A percentile compares a stretch with the other conserved stretches of the same genome.
Evolutionary conservation across 2,113 vertebrate species (phyloP).

Genomic region (Myotis davidii): DNA sequence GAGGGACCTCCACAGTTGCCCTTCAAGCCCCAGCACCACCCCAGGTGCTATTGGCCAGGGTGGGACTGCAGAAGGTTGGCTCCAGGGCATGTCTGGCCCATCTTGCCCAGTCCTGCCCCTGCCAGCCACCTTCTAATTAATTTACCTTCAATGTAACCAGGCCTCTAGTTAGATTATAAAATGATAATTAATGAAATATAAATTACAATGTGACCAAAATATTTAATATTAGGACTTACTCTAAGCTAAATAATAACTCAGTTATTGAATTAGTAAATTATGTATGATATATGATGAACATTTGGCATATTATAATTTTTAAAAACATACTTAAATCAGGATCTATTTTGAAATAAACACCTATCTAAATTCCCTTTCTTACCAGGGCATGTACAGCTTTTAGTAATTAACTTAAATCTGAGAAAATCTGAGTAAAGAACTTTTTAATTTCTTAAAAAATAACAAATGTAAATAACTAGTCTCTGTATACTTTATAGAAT

Average conservation of each 20-base stretch:
- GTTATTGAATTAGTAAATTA: conserved; percentile 6
- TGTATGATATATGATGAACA: neutral
- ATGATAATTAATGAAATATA: conserved; percentile 39
- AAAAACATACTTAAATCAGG: neutral
- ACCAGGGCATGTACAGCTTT: neutral
- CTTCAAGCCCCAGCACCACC: too few relatives aligned
- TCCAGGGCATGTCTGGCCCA: too few relatives aligned
- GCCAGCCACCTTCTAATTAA: too few relatives aligned
- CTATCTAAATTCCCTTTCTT: neutral
- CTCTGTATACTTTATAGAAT: neutral
- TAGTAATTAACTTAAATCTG: conserved; percentile 25
- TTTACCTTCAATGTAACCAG: too few relatives aligned
- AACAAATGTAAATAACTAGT: neutral
- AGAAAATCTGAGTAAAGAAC: conserved; percentile 18
- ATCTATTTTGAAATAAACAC: conserved; percentile 3
- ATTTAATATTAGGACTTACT: conserved; percentile 26
- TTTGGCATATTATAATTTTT: neutral
- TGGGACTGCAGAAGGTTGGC: too few relatives aligned
- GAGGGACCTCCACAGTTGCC: too few relatives aligned
- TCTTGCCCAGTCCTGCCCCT: too few relatives aligned
- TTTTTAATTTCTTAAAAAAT: conserved; percentile 47
- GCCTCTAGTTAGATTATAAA: neutral
- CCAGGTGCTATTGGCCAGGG: too few relatives aligned
- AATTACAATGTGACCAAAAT: conserved; percentile 4
- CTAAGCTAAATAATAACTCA: conserved; percentile 13